A percentile compares a stretch with the other conserved stretches of the same genome.
phyloP scores from a whole-genome alignment of 2,888 invertebrate genomes.

The Trichopoda pennipes region DNA sequence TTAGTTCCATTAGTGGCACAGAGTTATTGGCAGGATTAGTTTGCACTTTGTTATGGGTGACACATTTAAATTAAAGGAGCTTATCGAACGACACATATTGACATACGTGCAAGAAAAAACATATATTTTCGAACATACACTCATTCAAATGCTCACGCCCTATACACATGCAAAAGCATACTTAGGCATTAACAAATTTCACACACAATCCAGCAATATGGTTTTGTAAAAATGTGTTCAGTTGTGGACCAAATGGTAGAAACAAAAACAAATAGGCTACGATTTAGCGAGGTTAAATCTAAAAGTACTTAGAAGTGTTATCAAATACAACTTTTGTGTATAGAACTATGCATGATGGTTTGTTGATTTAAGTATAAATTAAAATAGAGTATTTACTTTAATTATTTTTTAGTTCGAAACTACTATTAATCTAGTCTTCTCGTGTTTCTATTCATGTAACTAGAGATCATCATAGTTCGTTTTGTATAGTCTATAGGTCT shows the following conservation, averaged over 20 bases:
- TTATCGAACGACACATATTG: slow-evolving; percentile 52
- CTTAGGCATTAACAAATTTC: neutral
- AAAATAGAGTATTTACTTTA: no score
- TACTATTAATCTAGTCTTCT: no score
- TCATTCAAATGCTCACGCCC: neutral
- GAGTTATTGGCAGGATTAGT: slow-evolving; percentile 35
- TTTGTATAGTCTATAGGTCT: no score
- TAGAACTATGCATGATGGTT: no score
- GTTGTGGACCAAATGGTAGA: neutral
- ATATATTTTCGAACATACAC: neutral
- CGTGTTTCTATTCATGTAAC: no score
- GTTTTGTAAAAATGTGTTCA: neutral
- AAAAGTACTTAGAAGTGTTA: no score
- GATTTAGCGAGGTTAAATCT: no score
- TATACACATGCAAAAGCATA: neutral
- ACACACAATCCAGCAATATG: neutral
- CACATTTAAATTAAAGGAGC: slow-evolving; percentile 56
- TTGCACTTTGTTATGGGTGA: slow-evolving; percentile 43
- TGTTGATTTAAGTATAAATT: no score
- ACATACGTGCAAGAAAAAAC: neutral
- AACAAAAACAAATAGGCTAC: neutral
- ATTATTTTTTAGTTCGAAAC: no score
- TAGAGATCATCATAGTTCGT: no score
- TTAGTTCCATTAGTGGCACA: neutral
- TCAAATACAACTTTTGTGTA: no score